Evolutionary conservation across 2,113 vertebrate genomes (phyloP), one percentile per base, ranked within the genome.

Genomic region (Gavialis gangeticus): DNA sequence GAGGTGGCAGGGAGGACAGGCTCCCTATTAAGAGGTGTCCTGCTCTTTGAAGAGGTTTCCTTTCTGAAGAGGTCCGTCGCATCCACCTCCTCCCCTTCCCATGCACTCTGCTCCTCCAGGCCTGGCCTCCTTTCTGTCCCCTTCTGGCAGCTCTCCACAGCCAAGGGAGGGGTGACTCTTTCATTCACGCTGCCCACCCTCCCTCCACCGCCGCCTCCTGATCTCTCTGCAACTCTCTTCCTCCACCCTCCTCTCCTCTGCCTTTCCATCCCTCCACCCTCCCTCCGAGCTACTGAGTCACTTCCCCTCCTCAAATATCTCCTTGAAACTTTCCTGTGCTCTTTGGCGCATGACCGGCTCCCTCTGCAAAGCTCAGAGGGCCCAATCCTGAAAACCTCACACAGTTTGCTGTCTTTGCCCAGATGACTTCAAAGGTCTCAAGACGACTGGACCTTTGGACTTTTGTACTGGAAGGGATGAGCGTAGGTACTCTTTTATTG

Each of bases 221-320:
- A 83, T 83, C 90, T 19, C 77, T 34, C 86, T 60, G 73, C 16
- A 77, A 98, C 98, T 96, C 97, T 98, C 98, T 98, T 98, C 98
- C 96, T 93, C 34, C 69, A 19, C 18, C 91, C 85, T 94, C 69
- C 86, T 95, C 94, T 97, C 96, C 95, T 88, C 67, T 85, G 55
- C 79, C 91, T 82, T 87, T 46, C 5, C 83, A 75, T 75, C 93
- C 73, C 73, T 92, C 93, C 85, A 62, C 89, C 90, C 82, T 94
- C 77, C 84, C 1, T 25, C 63, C 59, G 2, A 59, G 64, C 79
- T 76, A 27, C n/a, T 76, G 77, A 88, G 81, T 87, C 92, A 94
- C 57, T 79, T 87, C 22, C 27, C 28, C 16, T 54, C 64, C 85
- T n/a, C 58, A 88, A 75, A 84, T 59, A 28, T 82, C 67, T 87